Evolutionary conservation across 2,888 invertebrate genomes (phyloP).

Genomic region (Pseudanteris insignis): DNA sequence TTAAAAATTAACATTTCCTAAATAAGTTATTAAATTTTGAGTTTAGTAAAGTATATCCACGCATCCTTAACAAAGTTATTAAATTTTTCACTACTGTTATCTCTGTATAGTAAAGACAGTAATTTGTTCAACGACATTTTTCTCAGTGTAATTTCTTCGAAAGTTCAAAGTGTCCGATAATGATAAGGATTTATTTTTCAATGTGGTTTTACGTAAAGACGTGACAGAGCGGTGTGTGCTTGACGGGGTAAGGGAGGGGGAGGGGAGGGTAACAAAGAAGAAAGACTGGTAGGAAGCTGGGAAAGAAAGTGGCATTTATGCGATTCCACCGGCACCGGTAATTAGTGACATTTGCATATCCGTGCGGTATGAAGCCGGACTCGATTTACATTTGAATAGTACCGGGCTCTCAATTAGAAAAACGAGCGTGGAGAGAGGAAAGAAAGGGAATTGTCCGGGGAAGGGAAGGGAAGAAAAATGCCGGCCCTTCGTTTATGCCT

Average conservation of each 20-base stretch:
- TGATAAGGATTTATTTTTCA: constrained; percentile 9
- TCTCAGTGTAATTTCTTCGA: not conserved
- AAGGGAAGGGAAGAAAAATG: constrained; percentile 48
- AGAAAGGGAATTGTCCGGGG: too few species aligned
- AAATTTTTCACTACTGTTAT: too few species aligned
- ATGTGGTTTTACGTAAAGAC: constrained; percentile 4
- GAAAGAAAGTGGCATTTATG: constrained; percentile 51
- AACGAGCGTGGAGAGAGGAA: too few species aligned
- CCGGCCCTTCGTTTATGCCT: constrained; percentile 55
- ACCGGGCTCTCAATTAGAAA: constrained; percentile 49
- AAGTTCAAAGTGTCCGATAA: constrained; percentile 14
- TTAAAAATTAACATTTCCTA: too few species aligned
- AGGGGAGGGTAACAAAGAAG: constrained; percentile 13
- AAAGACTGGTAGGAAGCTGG: constrained; percentile 31
- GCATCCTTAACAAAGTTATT: too few species aligned
- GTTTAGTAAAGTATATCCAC: too few species aligned
- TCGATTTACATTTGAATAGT: constrained; percentile 64
- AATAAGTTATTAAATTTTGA: too few species aligned
- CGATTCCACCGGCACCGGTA: constrained; percentile 59
- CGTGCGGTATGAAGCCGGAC: constrained; percentile 45
- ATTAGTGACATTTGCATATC: constrained; percentile 65
- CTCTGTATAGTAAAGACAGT: not conserved
- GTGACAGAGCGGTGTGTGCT: too few species aligned
- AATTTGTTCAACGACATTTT: too few species aligned
- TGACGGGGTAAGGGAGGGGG: not conserved